These are phyloP conservation scores for Diorhabda carinulata DNA, from an alignment of 1,140 invertebrate genomes.

Conservation along the genomic window DNA sequence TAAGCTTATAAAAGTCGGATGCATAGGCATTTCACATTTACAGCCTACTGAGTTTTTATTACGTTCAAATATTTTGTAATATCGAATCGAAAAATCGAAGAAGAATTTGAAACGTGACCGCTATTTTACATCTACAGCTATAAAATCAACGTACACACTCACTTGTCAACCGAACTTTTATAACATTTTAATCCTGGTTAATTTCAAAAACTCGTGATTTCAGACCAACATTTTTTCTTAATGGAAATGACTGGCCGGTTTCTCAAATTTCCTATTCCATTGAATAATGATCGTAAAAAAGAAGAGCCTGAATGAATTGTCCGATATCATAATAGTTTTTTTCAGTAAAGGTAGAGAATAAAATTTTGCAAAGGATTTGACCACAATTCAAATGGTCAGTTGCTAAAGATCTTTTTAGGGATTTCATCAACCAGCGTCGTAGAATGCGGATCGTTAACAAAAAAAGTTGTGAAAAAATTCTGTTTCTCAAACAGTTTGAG, in stretches of 20 bases:
- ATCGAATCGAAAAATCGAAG: background rate
- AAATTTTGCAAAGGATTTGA: constrained; percentile 7
- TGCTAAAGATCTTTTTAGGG: background rate
- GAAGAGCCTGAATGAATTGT: constrained; percentile 11
- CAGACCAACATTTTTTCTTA: constrained; percentile 11
- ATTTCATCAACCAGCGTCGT: background rate
- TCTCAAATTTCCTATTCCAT: constrained; percentile 16
- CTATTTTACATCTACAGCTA: constrained; percentile 12
- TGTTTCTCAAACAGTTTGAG: too few relatives aligned
- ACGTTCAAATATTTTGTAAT: background rate
- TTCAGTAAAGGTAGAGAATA: constrained; percentile 1
- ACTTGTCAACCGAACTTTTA: constrained; percentile 14
- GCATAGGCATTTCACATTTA: background rate
- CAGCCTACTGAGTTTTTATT: background rate
- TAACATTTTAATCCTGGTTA: constrained; percentile 22
- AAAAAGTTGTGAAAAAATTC: background rate
- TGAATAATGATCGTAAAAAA: constrained; percentile 16
- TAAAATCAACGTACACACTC: constrained; percentile 14
- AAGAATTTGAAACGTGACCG: constrained; percentile 16
- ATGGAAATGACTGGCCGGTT: constrained; percentile 18
- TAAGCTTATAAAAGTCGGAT: background rate
- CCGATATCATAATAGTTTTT: constrained; percentile 4
- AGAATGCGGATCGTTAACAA: background rate
- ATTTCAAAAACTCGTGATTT: constrained; percentile 20
- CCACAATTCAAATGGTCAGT: constrained; percentile 9